phyloP scores from a whole-genome alignment of 92 coral and sea anemone genomes.

The Paramuricea clavata region DNA sequence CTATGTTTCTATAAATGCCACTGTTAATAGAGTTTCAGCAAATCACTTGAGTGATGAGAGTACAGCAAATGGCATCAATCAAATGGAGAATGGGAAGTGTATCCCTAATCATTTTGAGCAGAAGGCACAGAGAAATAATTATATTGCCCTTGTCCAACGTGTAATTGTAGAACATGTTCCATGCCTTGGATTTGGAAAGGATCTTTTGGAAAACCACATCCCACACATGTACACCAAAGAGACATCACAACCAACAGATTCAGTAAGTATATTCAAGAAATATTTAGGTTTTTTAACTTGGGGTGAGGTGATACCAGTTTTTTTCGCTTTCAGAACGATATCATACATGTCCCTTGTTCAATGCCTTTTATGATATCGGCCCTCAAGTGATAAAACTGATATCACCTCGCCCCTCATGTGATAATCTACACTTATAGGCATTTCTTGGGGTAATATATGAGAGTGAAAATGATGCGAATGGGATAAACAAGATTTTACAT shows the following conservation, averaged over 20 bases:
- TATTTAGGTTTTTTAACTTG: no score
- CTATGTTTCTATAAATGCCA: constrained; percentile 49
- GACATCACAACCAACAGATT: constrained; percentile 20
- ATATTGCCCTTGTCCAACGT: background rate
- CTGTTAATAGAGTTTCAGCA: constrained; percentile 74
- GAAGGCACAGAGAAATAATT: constrained; percentile 6
- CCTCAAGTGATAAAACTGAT: no score
- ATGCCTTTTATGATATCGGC: no score
- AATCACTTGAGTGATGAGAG: constrained; percentile 55
- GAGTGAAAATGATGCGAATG: constrained; percentile 53
- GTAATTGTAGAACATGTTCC: constrained; percentile 33
- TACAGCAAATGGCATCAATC: constrained; percentile 62
- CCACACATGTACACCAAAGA: constrained; percentile 14
- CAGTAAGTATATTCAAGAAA: background rate
- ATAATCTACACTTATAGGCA: constrained; percentile 31
- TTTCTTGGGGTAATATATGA: constrained; percentile 50
- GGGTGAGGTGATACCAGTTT: no score
- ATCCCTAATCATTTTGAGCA: constrained; percentile 50
- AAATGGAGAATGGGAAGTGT: constrained; percentile 77
- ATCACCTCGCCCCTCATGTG: no score
- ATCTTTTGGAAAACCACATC: constrained; percentile 30
- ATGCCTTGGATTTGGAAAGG: constrained; percentile 52
- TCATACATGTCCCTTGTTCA: no score
- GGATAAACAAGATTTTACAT: constrained; percentile 43
- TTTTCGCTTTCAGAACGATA: no score